Percentiles rank a stretch among this genome's conserved stretches.
phyloP scores from a whole-genome alignment of 37 sponge, comb jelly and placozoan genomes.

The Haliclona indistincta region DNA sequence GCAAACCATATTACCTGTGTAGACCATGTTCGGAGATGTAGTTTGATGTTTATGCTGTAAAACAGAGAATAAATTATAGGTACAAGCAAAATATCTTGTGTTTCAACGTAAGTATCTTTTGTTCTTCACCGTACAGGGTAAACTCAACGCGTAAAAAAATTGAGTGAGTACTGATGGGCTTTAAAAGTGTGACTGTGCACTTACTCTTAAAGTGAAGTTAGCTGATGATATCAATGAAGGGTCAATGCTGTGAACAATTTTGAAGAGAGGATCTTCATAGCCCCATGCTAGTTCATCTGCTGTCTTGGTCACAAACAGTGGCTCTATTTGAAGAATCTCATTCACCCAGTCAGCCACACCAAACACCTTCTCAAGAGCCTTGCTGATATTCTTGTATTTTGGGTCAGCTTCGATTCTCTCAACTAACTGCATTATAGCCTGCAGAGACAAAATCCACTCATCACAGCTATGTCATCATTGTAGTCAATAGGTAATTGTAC shows the following conservation, averaged over 20 bases:
- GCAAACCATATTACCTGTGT: too few relatives aligned
- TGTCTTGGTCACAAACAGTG: conserved; percentile 39
- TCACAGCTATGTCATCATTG: too few relatives aligned
- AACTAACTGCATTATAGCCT: not conserved
- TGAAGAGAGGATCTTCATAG: conserved; percentile 58
- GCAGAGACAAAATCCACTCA: not conserved
- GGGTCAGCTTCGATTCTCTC: not conserved
- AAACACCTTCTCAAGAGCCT: not conserved
- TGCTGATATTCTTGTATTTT: not conserved
- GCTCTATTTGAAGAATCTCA: not conserved
- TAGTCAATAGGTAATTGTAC: too few relatives aligned
- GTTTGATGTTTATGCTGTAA: too few relatives aligned
- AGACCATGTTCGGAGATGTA: too few relatives aligned
- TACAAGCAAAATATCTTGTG: too few relatives aligned
- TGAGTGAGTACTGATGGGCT: too few relatives aligned
- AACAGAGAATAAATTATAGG: too few relatives aligned
- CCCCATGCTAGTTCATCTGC: conserved; percentile 74
- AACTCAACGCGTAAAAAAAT: too few relatives aligned
- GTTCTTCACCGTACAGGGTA: too few relatives aligned
- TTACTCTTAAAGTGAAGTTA: not conserved
- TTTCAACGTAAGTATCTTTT: too few relatives aligned
- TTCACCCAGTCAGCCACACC: conserved; percentile 2
- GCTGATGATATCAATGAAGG: not conserved
- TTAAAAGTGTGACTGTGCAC: too few relatives aligned
- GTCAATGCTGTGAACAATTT: conserved; percentile 6